Conservation (phyloP, 1,140 invertebrate genomes). For the Latrodectus geometricus region DNA sequence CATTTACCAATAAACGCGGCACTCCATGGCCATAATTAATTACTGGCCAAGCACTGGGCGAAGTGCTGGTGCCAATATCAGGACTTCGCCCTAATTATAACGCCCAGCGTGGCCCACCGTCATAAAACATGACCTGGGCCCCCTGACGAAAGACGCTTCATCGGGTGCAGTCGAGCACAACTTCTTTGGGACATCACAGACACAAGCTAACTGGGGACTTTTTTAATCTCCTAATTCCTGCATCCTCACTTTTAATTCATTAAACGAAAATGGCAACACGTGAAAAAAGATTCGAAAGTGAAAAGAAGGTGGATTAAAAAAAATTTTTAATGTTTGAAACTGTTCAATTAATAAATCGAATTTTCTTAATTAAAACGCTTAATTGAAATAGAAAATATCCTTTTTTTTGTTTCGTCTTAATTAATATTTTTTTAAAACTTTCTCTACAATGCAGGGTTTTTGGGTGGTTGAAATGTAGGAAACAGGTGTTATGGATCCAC, state of each 20-base stretch:
- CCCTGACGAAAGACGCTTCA: too few species aligned
- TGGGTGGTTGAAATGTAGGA: neutral
- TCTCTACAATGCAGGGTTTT: neutral
- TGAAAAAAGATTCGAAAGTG: slow-evolving; percentile 11
- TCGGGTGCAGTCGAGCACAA: neutral
- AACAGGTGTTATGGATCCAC: slow-evolving; percentile 25
- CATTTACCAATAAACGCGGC: slow-evolving; percentile 35
- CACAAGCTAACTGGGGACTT: neutral
- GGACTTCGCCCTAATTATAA: slow-evolving; percentile 5
- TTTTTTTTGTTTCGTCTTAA: neutral
- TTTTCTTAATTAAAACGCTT: slow-evolving; percentile 29
- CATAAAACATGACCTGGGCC: neutral
- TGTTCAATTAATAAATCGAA: slow-evolving; percentile 30
- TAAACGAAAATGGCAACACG: neutral
- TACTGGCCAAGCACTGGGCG: neutral
- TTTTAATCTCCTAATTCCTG: neutral
- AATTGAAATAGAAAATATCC: slow-evolving; percentile 8
- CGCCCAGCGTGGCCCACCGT: neutral
- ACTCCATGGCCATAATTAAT: slow-evolving; percentile 20
- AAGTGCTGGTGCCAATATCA: neutral
- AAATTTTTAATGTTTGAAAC: slow-evolving; percentile 1
- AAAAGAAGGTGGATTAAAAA: slow-evolving; percentile 20
- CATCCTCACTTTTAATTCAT: neutral
- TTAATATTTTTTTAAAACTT: neutral
- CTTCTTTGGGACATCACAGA: neutral